Evolutionary conservation across 2,797 vertebrate genomes (phyloP), one percentile per base, ranked within the genome.

Genomic region (Borostomias antarcticus): DNA sequence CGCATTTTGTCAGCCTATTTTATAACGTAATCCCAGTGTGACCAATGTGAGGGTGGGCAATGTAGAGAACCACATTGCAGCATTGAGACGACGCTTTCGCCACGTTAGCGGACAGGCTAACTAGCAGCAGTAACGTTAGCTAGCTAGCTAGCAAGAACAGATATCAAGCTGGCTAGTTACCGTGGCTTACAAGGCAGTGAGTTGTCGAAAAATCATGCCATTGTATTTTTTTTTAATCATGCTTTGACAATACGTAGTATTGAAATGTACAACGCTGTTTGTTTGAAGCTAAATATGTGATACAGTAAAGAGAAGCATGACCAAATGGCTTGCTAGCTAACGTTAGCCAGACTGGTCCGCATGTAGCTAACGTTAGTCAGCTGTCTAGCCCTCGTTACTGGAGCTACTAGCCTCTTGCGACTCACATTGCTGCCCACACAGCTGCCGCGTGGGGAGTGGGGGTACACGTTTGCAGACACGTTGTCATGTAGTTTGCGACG

Each of bases 41-140:
- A 3, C 33, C 3, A 15, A 74, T 59, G 26, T 47, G 28, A 54
- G 23, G 57, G 48, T 19, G 29, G 58, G 21, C 8, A 30, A 5
- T 21, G 19, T 76, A 73, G 82, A 86, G 77, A 88, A 85, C 76
- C 87, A 88, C 89, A 88, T 89, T 89, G 89, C 90, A 86, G 87
- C 84, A 75, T 1, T 66, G 69, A 74, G 66, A 71, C 50, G 79
- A 69, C 69, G 69, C 67, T 80, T 59, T 84, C 79, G 85, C 88
- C 88, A 89, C 88, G 89, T 89, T 89, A 87, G 85, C 85, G 72
- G 51, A 29, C 17, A 30, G 47, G 87, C 84, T 89, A 82, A 58
- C 33, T 67, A 43, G 54, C 65, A 60, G 19, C 45, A 28, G 0
- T 9, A 67, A 52, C 28, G n/a, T 45, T 45, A n/a, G 40, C 13